A percentile compares a stretch with the other conserved stretches of the same genome.
phyloP scores from a whole-genome alignment of 1,140 invertebrate species.

The Trinorchestia longiramus region DNA sequence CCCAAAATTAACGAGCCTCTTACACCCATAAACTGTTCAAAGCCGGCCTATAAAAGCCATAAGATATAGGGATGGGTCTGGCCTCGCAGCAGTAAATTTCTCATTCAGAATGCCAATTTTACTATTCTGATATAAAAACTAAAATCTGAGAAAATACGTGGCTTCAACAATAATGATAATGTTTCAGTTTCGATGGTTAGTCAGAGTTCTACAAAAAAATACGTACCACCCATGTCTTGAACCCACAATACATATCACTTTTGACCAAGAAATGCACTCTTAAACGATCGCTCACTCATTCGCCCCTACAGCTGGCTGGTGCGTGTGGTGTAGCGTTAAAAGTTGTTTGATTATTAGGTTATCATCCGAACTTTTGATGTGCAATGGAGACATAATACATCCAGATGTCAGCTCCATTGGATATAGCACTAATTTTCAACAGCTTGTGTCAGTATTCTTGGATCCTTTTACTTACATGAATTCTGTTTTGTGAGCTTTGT shows the following conservation, averaged over 20 bases:
- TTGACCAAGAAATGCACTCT: not conserved
- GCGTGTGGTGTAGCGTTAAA: not conserved
- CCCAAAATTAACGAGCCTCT: conserved; percentile 2
- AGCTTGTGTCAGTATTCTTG: not conserved
- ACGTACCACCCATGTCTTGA: not conserved
- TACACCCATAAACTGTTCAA: not conserved
- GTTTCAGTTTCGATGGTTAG: not conserved
- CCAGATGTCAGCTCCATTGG: not conserved
- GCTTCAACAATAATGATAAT: not conserved
- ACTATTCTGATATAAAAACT: not conserved
- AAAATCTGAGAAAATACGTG: not conserved
- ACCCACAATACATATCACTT: not conserved
- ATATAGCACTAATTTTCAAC: not conserved
- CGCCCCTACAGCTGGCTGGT: not conserved
- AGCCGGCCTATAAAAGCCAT: not conserved
- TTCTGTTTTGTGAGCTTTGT: too few relatives aligned
- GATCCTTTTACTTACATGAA: too few relatives aligned
- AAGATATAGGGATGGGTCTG: not conserved
- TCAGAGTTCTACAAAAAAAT: not conserved
- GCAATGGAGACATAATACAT: not conserved
- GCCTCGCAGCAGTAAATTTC: not conserved
- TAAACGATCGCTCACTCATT: not conserved
- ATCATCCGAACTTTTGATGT: not conserved
- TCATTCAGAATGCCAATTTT: not conserved
- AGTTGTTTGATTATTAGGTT: not conserved